phyloP scores from a whole-genome alignment of 2,888 invertebrate species.

The Trachelus tabidus region DNA sequence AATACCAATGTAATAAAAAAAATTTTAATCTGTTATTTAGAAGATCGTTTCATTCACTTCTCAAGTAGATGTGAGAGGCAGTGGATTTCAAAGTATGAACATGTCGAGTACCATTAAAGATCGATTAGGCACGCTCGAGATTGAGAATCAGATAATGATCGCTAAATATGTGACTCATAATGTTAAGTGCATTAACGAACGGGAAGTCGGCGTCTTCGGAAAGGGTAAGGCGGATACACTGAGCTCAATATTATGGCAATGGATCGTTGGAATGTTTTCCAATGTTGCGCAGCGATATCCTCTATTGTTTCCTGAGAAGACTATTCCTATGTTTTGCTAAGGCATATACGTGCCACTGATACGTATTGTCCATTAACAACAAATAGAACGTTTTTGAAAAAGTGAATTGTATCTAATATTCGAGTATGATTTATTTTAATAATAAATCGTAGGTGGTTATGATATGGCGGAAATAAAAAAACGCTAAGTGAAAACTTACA shows the following conservation, averaged over 20 bases:
- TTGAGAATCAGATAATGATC: conserved; percentile 13
- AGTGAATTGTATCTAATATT: not conserved
- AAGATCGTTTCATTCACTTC: not conserved
- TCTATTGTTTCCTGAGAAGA: conserved; percentile 20
- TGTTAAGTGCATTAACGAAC: conserved; percentile 10
- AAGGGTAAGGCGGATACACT: conserved; percentile 23
- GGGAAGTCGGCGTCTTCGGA: conserved; percentile 12
- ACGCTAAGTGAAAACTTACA: not conserved
- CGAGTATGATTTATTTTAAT: not conserved
- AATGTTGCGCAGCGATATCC: conserved; percentile 16
- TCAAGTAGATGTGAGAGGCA: conserved; percentile 11
- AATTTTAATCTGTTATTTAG: not conserved
- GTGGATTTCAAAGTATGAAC: conserved; percentile 13
- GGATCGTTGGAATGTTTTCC: conserved; percentile 4
- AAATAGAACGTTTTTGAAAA: not conserved
- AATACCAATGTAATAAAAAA: too few species aligned
- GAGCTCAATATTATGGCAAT: conserved; percentile 15
- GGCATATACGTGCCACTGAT: conserved; percentile 1
- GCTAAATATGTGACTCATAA: not conserved
- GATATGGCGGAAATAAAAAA: not conserved
- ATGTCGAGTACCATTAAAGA: not conserved
- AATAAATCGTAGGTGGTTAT: not conserved
- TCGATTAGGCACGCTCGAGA: conserved; percentile 10
- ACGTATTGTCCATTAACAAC: not conserved
- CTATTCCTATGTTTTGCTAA: conserved; percentile 18